Evolutionary conservation across 2,888 invertebrate species (phyloP), one percentile per base, ranked within the genome.

Genomic region (Platerodrilus igneus): DNA sequence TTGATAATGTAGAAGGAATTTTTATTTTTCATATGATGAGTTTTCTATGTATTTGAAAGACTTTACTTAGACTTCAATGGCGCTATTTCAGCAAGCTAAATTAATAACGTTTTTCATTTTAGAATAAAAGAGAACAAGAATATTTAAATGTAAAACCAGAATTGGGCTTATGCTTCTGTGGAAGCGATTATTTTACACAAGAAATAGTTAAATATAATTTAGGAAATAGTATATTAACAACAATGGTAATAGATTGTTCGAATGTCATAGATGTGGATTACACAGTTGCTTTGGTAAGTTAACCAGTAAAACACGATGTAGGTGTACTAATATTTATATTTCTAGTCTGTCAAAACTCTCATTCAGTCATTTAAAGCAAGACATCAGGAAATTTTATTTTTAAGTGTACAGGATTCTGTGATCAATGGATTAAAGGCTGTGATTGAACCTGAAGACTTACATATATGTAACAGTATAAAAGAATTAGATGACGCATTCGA

Each of bases 161-260:
- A 48, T 66, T 77, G 31, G 83, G 83, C 31, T 66, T 87, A 32
- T 78, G 77, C 59, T 89, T 83, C 68, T 77, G 86, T 16, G 81
- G 82, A 29, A 77, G 80, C 2, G 82, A 83, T 62, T 76, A 73
- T 50, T 62, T 86, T 23, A 73, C 76, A 4, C 70, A 73, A 28
- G 73, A 74, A 53, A 68, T 85, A 32, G 64, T 64, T 19, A 67
- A 73, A 31, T n/a, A n/a, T n/a, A n/a, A n/a, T n/a, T n/a, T n/a
- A n/a, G n/a, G n/a, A n/a, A n/a, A n/a, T n/a, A n/a, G n/a, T n/a
- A 72, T 75, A 5, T 75, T 73, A 18, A 25, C 28, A 8, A 35
- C 38, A 10, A 35, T 36, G 10, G 38, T 51, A 3, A 34, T 51
- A 5, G 49, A 51, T 26, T 51, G 45, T 33, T 10, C 21, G 2